phyloP scores from a whole-genome alignment of 2,113 vertebrate species.

The Bubalus kerabau region DNA sequence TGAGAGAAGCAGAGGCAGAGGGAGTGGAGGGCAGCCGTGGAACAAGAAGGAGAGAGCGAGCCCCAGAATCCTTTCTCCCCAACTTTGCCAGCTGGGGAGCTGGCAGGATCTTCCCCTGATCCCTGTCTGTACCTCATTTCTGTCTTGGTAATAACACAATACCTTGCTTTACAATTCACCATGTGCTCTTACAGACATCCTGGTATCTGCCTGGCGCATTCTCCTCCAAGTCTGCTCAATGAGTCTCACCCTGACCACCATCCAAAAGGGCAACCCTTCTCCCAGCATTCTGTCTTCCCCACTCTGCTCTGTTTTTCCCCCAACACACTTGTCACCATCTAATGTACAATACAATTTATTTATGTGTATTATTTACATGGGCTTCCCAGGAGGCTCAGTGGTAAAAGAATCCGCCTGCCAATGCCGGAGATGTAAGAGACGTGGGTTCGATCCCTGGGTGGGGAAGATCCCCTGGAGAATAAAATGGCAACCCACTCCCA shows the following conservation, averaged over 20 bases:
- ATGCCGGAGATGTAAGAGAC: not conserved
- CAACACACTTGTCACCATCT: not conserved
- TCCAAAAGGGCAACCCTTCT: not conserved
- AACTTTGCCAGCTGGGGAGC: not conserved
- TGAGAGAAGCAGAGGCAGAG: not conserved
- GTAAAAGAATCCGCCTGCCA: not conserved
- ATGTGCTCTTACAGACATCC: not conserved
- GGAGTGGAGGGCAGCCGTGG: not conserved
- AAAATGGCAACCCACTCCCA: not conserved
- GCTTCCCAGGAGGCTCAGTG: not conserved
- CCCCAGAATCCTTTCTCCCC: not conserved
- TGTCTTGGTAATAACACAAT: not conserved
- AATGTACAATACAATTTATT: constrained; percentile 67
- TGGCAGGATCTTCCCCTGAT: not conserved
- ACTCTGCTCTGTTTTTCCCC: constrained; percentile 12
- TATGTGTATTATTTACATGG: not conserved
- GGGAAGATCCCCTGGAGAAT: not conserved
- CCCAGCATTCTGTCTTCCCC: not conserved
- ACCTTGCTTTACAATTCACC: not conserved
- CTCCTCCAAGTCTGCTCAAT: not conserved
- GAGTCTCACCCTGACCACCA: too few relatives aligned
- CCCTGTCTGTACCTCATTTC: not conserved
- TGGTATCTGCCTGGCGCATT: not conserved
- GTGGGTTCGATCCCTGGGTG: not conserved
- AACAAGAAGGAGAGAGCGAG: not conserved